Evolutionary conservation across 2,888 invertebrate species (phyloP).

Genomic region (Lissocephala sabroskyi): DNA sequence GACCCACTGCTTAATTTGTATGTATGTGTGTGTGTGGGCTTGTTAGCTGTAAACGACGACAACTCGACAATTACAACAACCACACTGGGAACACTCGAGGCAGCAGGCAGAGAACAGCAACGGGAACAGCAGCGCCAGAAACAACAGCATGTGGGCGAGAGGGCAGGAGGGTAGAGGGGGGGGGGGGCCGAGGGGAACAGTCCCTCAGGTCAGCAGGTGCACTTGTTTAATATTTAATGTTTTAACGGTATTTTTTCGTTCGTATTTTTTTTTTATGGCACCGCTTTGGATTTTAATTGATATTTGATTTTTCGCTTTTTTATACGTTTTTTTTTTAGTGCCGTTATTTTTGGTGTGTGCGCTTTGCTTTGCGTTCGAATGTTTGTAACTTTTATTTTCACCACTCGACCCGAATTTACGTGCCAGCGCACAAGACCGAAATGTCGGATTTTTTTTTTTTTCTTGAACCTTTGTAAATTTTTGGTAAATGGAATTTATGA

Average conservation of each 20-base stretch:
- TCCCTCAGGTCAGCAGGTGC: conserved; percentile 20
- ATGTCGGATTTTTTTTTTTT: conserved; percentile 29
- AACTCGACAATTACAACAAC: conserved; percentile 44
- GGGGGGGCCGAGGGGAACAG: background rate
- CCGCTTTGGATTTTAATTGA: background rate
- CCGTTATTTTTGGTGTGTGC: background rate
- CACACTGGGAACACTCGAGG: conserved; percentile 6
- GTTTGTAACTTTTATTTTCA: conserved; percentile 47
- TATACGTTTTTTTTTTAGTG: background rate
- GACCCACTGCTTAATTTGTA: conserved; percentile 9
- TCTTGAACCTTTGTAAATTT: background rate
- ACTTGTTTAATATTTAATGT: conserved; percentile 7
- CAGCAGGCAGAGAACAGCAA: conserved; percentile 1
- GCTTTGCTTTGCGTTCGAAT: conserved; percentile 9
- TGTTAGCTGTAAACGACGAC: conserved; percentile 27
- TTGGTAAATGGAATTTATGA: background rate
- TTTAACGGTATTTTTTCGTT: conserved; percentile 5
- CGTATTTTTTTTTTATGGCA: background rate
- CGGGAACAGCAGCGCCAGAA: too few relatives aligned
- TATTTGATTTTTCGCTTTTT: conserved; percentile 14
- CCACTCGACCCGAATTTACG: conserved; percentile 53
- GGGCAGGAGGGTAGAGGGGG: background rate
- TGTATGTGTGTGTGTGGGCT: conserved; percentile 13
- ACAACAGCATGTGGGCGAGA: conserved; percentile 22
- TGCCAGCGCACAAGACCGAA: conserved; percentile 40